Conservation (phyloP, 2,113 vertebrate species). For the Romanogobio albipinnatus region DNA sequence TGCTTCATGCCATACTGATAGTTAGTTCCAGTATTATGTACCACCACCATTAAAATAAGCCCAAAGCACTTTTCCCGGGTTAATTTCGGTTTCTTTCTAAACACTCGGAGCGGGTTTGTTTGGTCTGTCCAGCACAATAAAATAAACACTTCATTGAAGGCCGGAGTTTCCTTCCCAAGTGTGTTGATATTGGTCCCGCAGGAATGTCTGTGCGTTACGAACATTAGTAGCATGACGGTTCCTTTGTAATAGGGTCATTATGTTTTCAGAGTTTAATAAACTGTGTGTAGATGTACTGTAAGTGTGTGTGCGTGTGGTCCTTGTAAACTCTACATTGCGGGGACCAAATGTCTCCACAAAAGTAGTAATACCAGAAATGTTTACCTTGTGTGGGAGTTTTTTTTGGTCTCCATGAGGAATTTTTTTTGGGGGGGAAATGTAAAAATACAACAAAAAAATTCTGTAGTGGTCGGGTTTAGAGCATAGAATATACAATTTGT, state of each 20-base stretch:
- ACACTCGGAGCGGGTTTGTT: neutral
- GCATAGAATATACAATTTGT: no score
- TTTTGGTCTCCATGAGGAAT: no score
- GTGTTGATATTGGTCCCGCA: neutral
- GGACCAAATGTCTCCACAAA: no score
- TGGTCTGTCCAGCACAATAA: slow-evolving; percentile 29
- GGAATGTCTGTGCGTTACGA: slow-evolving; percentile 9
- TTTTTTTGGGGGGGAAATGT: no score
- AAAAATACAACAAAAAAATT: no score
- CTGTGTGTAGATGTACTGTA: neutral
- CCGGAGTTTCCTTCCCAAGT: slow-evolving; percentile 2
- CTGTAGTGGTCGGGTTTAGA: no score
- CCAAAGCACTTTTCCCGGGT: neutral
- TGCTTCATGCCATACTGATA: neutral
- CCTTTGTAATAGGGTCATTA: slow-evolving; percentile 31
- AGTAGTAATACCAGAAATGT: no score
- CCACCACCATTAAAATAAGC: slow-evolving; percentile 2
- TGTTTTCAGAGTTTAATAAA: slow-evolving; percentile 3
- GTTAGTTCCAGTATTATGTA: neutral
- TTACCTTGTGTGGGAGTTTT: no score
- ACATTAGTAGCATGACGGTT: neutral
- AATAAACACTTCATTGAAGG: slow-evolving; percentile 41
- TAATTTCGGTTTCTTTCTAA: neutral
- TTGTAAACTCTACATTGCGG: no score
- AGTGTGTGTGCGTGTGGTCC: neutral